These are phyloP conservation scores for Caenorhabditis wallacei DNA, from an alignment of 2,888 invertebrate species.

Conservation along the genomic window DNA sequence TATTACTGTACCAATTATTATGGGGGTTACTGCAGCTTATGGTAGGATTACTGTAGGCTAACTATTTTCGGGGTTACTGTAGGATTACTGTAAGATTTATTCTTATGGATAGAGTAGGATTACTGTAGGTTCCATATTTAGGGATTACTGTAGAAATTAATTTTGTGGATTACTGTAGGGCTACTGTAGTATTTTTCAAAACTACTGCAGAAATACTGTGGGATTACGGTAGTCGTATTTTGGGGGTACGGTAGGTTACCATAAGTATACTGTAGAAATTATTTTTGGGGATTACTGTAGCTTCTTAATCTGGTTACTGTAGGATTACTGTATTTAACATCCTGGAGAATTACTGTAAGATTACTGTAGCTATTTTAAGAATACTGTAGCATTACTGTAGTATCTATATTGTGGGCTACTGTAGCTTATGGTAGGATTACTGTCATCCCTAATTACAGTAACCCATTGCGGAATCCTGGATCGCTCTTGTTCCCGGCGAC, in stretches of 20 bases:
- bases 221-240: background rate
- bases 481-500: conserved; percentile 63
- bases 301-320: background rate
- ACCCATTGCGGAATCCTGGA: conserved; percentile 41
- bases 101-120: background rate
- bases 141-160: background rate
- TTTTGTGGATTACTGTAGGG: background rate
- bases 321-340: background rate
- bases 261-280: background rate
- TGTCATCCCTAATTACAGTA: conserved; percentile 12
- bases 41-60: conserved; percentile 16
- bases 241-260: background rate
- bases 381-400: background rate
- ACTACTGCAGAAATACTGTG: background rate
- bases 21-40: conserved; percentile 23
- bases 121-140: too few relatives aligned
- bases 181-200: too few relatives aligned
- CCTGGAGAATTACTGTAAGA: background rate
- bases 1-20: background rate
- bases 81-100: too few relatives aligned
- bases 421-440: background rate
- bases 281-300: conserved; percentile 29
- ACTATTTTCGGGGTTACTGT: background rate
- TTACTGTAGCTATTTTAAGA: too few relatives aligned
- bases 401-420: background rate